Evolutionary conservation across 2,888 invertebrate species (phyloP).

Genomic region (Lymantria dispar): DNA sequence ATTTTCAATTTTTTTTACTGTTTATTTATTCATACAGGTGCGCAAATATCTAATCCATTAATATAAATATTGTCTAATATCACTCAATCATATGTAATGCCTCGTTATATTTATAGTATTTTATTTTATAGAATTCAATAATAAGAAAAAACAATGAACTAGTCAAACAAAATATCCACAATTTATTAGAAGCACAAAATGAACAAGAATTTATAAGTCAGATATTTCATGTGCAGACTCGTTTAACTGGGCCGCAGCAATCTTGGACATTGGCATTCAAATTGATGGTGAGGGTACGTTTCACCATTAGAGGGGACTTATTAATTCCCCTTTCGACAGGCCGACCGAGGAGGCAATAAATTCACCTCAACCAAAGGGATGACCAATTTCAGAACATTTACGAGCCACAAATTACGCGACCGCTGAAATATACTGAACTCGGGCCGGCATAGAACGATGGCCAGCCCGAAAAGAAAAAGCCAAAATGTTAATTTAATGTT

Average conservation of each 20-base stretch:
- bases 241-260: slow-evolving; percentile 68
- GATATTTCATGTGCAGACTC: slow-evolving; percentile 72
- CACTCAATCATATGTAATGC: slow-evolving; percentile 7
- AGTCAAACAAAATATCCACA: slow-evolving; percentile 53
- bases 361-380: slow-evolving; percentile 82
- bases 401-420: slow-evolving; percentile 82
- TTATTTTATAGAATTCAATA: slow-evolving; percentile 42
- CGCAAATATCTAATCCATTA: neutral
- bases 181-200: slow-evolving; percentile 63
- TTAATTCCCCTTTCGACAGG: slow-evolving; percentile 83
- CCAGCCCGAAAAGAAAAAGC: slow-evolving; percentile 71
- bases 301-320: slow-evolving; percentile 82
- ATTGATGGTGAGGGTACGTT: slow-evolving; percentile 81
- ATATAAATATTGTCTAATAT: slow-evolving; percentile 1
- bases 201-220: slow-evolving; percentile 67
- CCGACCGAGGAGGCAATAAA: slow-evolving; percentile 80
- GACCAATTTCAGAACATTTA: slow-evolving; percentile 83
- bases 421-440: slow-evolving; percentile 78
- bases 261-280: slow-evolving; percentile 80
- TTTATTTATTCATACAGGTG: neutral
- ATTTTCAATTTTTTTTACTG: too few species aligned
- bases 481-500: slow-evolving; percentile 81
- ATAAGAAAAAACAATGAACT: slow-evolving; percentile 51
- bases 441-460: slow-evolving; percentile 61
- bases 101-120: slow-evolving; percentile 18